Base-by-base conservation (phyloP, 2,113 vertebrate genomes). In the Haemorhous mexicanus region DNA sequence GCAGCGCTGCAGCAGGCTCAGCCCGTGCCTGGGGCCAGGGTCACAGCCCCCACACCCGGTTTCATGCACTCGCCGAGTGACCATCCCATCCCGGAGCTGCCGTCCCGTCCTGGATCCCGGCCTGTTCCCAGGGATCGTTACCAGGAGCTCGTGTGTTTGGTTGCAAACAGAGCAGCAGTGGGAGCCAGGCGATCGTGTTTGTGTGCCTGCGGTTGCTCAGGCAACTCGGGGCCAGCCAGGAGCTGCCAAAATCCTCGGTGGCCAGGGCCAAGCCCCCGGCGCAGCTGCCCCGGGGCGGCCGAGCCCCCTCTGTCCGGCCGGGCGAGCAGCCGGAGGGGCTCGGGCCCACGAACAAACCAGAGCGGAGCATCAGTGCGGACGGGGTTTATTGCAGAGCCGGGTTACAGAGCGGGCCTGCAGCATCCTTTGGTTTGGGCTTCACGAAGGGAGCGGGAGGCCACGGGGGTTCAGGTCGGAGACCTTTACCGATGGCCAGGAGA, bases 131-230 rank as follows among this genome's bases (percentile, higher is more conserved):
- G 97, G 93, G 97, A 91, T 96, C 20, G 98, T 98, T 98, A 97
- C 97, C 97, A 98, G 97, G 98, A 98, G 97, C 95, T 94, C 30
- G 47, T 95, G 96, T 98, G 97, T 98, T 98, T 98, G 96, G 96
- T 97, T 94, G 97, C 97, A 98, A 98, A 98, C 97, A 97, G 93
- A 96, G 93, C 90, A 18, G 85, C 68, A 74, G 88, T 12, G 13
- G 86, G 68, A 97, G 97, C 96, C 97, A 97, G 96, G 94, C 95
- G 67, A 72, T 87, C 27, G 27, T 97, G 96, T 98, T 98, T 97
- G 97, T 98, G 85, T 97, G 96, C 89, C 67, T 93, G 87, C 22
- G 33, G 91, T 96, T 98, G 97, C 97, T 96, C 91, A 90, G 97
- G 96, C 96, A 96, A 98, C 97, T 87, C 64, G 12, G 96, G 91